These are phyloP conservation scores for Perccottus glenii DNA, from an alignment of 2,113 vertebrate genomes.

Conservation along the genomic window DNA sequence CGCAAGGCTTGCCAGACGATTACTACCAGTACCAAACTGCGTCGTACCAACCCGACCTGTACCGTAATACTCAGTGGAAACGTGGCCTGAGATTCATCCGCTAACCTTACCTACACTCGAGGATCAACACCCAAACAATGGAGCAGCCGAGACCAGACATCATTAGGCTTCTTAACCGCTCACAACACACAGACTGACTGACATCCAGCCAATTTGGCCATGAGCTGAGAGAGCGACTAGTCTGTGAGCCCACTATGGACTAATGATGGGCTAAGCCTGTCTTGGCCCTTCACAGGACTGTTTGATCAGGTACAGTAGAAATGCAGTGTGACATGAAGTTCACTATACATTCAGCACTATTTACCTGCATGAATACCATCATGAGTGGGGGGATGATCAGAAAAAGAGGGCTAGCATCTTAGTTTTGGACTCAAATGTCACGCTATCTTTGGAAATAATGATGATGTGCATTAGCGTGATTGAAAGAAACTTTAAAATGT, in stretches of 20 bases:
- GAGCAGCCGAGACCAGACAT: conserved; percentile 64
- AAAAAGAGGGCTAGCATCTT: conserved; percentile 30
- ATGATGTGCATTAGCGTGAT: background rate
- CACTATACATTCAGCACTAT: conserved; percentile 46
- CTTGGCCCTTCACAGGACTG: conserved; percentile 58
- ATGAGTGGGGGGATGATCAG: conserved; percentile 43
- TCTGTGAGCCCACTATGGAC: conserved; percentile 59
- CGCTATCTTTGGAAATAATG: background rate
- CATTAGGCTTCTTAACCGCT: conserved; percentile 73
- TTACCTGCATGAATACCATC: conserved; percentile 48
- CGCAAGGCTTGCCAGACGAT: too few species aligned
- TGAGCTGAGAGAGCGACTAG: conserved; percentile 57
- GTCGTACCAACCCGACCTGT: background rate
- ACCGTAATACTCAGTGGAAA: background rate
- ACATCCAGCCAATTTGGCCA: conserved; percentile 75
- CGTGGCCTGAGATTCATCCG: conserved; percentile 17
- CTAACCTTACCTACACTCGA: conserved; percentile 55
- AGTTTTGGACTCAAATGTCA: conserved; percentile 39
- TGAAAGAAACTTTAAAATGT: background rate
- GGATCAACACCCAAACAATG: conserved; percentile 69
- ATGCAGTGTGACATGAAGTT: conserved; percentile 50
- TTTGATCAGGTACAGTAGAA: conserved; percentile 75
- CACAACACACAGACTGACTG: conserved; percentile 63
- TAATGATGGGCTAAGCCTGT: conserved; percentile 77
- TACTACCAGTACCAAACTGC: background rate